Evolutionary conservation across 2,888 invertebrate species (phyloP).

Genomic region (Ernsta delagoae): DNA sequence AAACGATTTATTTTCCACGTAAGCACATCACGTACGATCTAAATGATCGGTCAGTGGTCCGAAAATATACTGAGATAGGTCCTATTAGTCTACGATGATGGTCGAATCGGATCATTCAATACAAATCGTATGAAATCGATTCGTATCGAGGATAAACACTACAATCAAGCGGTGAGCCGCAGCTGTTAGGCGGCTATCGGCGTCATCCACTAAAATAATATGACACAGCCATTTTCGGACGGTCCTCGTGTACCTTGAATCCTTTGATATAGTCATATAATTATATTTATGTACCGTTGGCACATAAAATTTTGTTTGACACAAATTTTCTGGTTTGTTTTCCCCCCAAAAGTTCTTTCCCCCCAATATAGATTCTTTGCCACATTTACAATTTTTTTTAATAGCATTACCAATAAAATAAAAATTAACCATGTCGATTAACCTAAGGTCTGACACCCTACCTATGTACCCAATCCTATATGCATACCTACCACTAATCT

Average conservation of each 20-base stretch:
- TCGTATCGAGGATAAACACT: constrained; percentile 78
- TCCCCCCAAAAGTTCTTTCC: too few relatives aligned
- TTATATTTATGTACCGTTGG: constrained; percentile 62
- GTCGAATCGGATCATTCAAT: constrained; percentile 64
- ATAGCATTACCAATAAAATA: too few relatives aligned
- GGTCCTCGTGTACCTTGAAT: constrained; percentile 61
- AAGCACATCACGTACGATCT: constrained; percentile 81
- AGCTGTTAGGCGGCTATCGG: constrained; percentile 77
- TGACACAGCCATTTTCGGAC: constrained; percentile 82
- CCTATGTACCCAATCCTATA: too few relatives aligned
- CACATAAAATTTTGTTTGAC: constrained; percentile 44
- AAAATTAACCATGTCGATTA: too few relatives aligned
- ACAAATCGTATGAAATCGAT: constrained; percentile 80
- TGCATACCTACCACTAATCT: too few relatives aligned
- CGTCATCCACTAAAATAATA: constrained; percentile 84
- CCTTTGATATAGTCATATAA: constrained; percentile 58
- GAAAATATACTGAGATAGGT: constrained; percentile 77
- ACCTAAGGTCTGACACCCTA: too few relatives aligned
- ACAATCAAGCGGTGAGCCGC: constrained; percentile 73
- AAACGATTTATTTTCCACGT: constrained; percentile 78
- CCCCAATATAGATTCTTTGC: too few relatives aligned
- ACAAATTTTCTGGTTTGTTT: too few relatives aligned
- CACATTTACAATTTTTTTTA: too few relatives aligned
- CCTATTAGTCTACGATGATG: constrained; percentile 78
- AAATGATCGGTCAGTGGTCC: constrained; percentile 77